Percentiles rank a stretch among this genome's conserved stretches.
phyloP scores from a whole-genome alignment of 1,140 invertebrate species.

The Dendrolimus punctatus region DNA sequence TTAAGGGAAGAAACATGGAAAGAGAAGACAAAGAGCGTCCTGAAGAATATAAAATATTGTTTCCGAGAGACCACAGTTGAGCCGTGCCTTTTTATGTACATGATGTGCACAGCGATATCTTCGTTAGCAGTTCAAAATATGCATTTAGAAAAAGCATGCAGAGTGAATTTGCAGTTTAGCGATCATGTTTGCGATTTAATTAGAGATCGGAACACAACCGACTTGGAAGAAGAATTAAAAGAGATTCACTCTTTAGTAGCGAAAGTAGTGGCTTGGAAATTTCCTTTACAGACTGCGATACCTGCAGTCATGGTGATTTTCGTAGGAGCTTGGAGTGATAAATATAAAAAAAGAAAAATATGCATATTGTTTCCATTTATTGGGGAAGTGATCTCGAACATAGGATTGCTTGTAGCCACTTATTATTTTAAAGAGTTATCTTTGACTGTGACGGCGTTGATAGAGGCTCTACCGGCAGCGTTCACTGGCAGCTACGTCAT shows the following conservation, averaged over 20 bases:
- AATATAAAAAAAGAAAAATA: constrained; percentile 77
- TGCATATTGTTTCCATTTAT: constrained; percentile 75
- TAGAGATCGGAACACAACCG: constrained; percentile 60
- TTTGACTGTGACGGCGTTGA: constrained; percentile 69
- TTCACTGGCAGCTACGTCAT: constrained; percentile 73
- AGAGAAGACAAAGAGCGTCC: constrained; percentile 38
- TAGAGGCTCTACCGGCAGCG: constrained; percentile 72
- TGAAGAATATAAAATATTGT: constrained; percentile 44
- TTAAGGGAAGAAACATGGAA: constrained; percentile 33
- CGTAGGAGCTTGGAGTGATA: constrained; percentile 78
- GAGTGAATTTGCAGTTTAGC: constrained; percentile 74
- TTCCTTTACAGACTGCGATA: constrained; percentile 69
- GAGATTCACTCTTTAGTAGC: constrained; percentile 74
- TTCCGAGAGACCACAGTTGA: constrained; percentile 55
- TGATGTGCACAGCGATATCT: constrained; percentile 54
- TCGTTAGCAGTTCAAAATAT: constrained; percentile 61
- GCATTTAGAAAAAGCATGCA: constrained; percentile 73
- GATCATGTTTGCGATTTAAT: constrained; percentile 74
- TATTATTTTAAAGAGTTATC: constrained; percentile 68
- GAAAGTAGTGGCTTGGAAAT: constrained; percentile 71
- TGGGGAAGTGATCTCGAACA: constrained; percentile 72
- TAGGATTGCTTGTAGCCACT: constrained; percentile 55
- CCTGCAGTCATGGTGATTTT: constrained; percentile 75
- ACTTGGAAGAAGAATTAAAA: constrained; percentile 56
- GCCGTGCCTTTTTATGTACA: constrained; percentile 58